These are phyloP conservation scores for Tolmerus cingulatus DNA, from an alignment of 2,888 invertebrate genomes.

Conservation along the genomic window DNA sequence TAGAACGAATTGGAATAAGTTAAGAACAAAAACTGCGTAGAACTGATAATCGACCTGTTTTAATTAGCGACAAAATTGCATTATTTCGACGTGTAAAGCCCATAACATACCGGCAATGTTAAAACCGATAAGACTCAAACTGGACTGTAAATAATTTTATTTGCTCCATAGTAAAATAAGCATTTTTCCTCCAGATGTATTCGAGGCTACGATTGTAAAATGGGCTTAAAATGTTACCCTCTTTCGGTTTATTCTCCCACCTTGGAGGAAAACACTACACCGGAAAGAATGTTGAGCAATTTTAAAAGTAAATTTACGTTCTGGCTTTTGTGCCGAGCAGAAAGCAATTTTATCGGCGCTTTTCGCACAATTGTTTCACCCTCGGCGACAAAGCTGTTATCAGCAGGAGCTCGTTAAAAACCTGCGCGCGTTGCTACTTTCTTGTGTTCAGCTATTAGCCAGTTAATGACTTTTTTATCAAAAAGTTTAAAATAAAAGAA, in stretches of 20 bases:
- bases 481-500: background rate
- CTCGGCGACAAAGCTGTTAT: slow-evolving; percentile 4
- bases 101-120: background rate
- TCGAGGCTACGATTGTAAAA: background rate
- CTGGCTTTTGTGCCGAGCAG: slow-evolving; percentile 9
- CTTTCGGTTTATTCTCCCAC: background rate
- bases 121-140: background rate
- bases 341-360: slow-evolving; percentile 17
- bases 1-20: background rate
- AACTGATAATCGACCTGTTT: background rate
- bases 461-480: slow-evolving; percentile 26
- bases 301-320: slow-evolving; percentile 30
- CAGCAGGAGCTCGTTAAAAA: background rate
- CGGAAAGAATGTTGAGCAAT: slow-evolving; percentile 24
- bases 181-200: background rate
- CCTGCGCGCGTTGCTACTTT: background rate
- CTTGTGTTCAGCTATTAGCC: background rate
- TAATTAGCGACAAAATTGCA: background rate
- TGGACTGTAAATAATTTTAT: background rate
- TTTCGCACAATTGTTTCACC: slow-evolving; percentile 32
- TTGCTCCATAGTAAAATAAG: background rate
- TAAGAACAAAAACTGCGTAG: background rate
- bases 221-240: background rate
- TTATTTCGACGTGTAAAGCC: background rate
- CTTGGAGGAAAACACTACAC: background rate